Percentiles rank a stretch among this genome's conserved stretches.
Conservation (phyloP, 2,888 invertebrate genomes). For the Rhaphigaster nebulosa region DNA sequence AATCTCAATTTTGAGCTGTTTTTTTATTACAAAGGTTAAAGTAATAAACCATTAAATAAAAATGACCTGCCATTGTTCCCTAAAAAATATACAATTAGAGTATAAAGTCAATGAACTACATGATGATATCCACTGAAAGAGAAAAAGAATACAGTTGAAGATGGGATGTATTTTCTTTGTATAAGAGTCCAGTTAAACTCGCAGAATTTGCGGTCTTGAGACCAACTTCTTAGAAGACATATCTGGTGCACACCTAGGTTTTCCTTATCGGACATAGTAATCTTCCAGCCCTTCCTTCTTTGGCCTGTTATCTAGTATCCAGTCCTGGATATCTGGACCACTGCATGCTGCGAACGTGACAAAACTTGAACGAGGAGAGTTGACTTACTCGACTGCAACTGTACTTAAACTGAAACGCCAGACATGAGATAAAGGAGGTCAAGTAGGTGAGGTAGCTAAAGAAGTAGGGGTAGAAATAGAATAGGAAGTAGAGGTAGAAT, state of each 20-base stretch:
- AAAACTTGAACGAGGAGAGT: neutral
- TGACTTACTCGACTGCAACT: neutral
- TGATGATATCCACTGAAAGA: neutral
- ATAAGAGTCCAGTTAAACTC: neutral
- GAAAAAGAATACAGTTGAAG: neutral
- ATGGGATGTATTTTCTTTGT: neutral
- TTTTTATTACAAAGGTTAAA: too few species aligned
- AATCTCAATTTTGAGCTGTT: too few species aligned
- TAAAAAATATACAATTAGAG: too few species aligned
- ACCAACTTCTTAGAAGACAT: neutral
- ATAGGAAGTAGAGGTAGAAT: too few species aligned
- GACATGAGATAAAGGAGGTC: neutral
- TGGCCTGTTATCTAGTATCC: neutral
- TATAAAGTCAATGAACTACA: too few species aligned
- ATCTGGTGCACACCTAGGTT: neutral
- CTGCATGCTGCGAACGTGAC: neutral
- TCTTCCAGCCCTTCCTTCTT: neutral
- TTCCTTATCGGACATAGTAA: neutral
- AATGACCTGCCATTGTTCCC: too few species aligned
- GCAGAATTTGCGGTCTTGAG: neutral
- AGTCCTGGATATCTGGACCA: neutral
- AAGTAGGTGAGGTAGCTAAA: neutral
- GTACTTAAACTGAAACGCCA: neutral
- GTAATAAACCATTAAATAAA: too few species aligned
- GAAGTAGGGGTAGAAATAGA: too few species aligned